phyloP scores from a whole-genome alignment of 2,113 vertebrate genomes.

The Recurvirostra avosetta region DNA sequence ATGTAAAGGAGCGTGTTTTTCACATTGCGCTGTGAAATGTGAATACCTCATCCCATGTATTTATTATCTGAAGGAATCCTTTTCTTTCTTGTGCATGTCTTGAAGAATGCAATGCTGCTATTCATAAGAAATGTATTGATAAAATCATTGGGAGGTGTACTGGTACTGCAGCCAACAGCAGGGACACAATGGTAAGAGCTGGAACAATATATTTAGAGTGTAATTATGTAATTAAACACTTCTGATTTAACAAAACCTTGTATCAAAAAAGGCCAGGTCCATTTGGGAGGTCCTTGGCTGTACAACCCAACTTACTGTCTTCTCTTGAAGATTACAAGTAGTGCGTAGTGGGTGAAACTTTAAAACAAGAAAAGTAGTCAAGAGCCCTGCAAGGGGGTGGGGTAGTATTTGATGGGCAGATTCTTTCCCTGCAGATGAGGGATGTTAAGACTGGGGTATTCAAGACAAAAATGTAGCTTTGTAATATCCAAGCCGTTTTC shows the following conservation, averaged over 20 bases:
- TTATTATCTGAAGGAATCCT: background rate
- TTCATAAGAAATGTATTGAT: slow-evolving; percentile 99
- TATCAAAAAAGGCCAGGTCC: background rate
- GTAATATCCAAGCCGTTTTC: background rate
- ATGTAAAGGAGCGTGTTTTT: background rate
- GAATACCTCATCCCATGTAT: background rate
- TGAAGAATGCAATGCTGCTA: slow-evolving; percentile 97
- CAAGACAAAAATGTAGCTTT: background rate
- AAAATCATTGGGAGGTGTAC: slow-evolving; percentile 98
- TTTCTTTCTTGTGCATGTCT: background rate
- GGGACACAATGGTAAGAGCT: slow-evolving; percentile 91
- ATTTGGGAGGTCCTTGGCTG: background rate
- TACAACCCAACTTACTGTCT: background rate
- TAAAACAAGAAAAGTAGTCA: background rate
- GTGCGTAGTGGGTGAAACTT: background rate
- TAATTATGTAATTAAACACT: background rate
- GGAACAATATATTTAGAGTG: background rate
- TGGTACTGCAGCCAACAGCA: slow-evolving; percentile 94
- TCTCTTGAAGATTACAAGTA: background rate
- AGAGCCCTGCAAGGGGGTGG: background rate
- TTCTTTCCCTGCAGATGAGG: background rate
- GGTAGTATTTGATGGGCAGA: background rate
- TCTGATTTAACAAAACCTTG: background rate
- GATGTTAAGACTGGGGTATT: background rate
- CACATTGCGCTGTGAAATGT: background rate